Conservation (phyloP, 2,797 vertebrate species). For the Hephaestus fuliginosus region DNA sequence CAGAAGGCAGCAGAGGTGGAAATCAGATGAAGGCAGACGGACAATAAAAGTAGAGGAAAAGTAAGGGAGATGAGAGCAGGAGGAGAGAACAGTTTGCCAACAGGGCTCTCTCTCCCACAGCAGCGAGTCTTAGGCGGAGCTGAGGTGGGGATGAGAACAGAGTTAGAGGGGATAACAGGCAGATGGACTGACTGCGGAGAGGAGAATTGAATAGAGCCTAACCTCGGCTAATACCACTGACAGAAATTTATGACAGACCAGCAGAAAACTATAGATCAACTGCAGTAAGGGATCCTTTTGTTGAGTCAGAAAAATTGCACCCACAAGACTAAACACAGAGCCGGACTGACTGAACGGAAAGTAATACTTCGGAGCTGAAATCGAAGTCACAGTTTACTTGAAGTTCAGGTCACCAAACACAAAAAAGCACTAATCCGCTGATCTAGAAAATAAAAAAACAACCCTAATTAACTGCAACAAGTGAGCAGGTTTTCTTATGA, state of each 20-base stretch:
- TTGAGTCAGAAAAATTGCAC: constrained; percentile 70
- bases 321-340: constrained; percentile 50
- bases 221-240: constrained; percentile 75
- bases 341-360: constrained; percentile 39
- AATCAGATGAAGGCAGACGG: constrained; percentile 41
- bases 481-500: constrained; percentile 20
- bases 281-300: constrained; percentile 60
- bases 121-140: constrained; percentile 66
- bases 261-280: constrained; percentile 76
- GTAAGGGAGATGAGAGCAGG: constrained; percentile 45
- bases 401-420: constrained; percentile 32
- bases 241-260: constrained; percentile 77
- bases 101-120: constrained; percentile 53
- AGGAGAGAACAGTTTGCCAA: constrained; percentile 65
- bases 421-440: neutral
- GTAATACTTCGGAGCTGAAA: constrained; percentile 40
- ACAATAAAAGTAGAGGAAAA: constrained; percentile 51
- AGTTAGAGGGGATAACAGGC: constrained; percentile 77
- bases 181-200: constrained; percentile 78
- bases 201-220: constrained; percentile 78
- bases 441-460: constrained; percentile 21
- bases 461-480: constrained; percentile 42
- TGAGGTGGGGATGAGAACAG: constrained; percentile 72
- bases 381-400: constrained; percentile 23
- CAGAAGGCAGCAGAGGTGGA: constrained; percentile 38